Percentiles rank a stretch among this genome's conserved stretches.
These are phyloP conservation scores for Proterorhinus semilunaris DNA, from an alignment of 2,113 vertebrate species.

Conservation along the genomic window DNA sequence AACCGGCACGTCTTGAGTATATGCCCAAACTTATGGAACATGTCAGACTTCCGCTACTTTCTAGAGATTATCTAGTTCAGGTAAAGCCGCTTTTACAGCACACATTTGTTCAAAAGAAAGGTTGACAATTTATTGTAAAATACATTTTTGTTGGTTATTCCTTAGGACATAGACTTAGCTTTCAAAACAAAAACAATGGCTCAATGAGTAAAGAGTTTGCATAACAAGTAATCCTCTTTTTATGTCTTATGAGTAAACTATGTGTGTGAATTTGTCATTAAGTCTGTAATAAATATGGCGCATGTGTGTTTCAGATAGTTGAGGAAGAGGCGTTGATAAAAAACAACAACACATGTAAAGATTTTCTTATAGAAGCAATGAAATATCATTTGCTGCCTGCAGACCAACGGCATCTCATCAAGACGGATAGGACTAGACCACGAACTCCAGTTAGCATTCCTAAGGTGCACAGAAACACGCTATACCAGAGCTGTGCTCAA, in stretches of 20 bases:
- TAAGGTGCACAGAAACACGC: conserved; percentile 41
- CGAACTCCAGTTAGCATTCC: conserved; percentile 91
- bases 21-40: conserved; percentile 97
- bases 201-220: no score
- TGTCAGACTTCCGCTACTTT: conserved; percentile 90
- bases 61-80: conserved; percentile 94
- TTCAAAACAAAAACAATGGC: no score
- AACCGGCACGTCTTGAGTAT: conserved; percentile 86
- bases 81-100: conserved; percentile 59
- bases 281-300: background rate
- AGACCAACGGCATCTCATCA: conserved; percentile 93
- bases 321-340: conserved; percentile 97
- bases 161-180: no score
- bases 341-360: conserved; percentile 98
- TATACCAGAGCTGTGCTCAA: background rate
- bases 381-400: conserved; percentile 96
- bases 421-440: conserved; percentile 91
- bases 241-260: no score
- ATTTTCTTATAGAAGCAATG: conserved; percentile 97
- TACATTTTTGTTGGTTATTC: no score
- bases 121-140: no score
- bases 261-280: no score
- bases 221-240: no score
- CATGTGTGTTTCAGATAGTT: conserved; percentile 79
- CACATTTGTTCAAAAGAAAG: background rate